phyloP scores from a whole-genome alignment of 2,113 vertebrate species.

The Dinomys branickii region DNA sequence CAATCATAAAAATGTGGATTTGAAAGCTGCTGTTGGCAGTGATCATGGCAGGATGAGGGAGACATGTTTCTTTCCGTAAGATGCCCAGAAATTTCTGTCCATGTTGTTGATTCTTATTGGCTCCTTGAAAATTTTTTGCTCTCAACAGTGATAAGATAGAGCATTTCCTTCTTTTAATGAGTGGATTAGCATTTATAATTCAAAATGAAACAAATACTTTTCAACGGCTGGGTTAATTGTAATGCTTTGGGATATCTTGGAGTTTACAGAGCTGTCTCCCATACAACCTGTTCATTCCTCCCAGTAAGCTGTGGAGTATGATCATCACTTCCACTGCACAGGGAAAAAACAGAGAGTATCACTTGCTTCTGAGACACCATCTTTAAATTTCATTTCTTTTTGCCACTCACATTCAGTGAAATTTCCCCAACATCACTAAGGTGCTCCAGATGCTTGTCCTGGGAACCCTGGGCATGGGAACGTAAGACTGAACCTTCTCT shows the following conservation, averaged over 20 bases:
- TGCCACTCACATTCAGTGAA: neutral
- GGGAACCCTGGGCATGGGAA: neutral
- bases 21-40: neutral
- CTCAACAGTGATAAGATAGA: conserved; percentile 9
- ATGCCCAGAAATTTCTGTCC: neutral
- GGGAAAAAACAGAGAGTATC: neutral
- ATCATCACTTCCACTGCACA: neutral
- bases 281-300: neutral
- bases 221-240: neutral
- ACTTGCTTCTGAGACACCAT: neutral
- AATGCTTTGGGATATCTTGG: neutral
- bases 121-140: conserved; percentile 43
- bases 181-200: neutral
- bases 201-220: neutral
- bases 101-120: neutral
- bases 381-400: neutral
- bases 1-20: neutral
- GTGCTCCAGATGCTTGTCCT: neutral
- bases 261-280: neutral
- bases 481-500: neutral
- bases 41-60: neutral
- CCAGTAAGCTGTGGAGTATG: neutral
- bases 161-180: conserved; percentile 44
- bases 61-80: neutral
- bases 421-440: neutral